These are phyloP conservation scores for Ochotona princeps DNA, from an alignment of 2,113 vertebrate genomes.

Conservation along the genomic window DNA sequence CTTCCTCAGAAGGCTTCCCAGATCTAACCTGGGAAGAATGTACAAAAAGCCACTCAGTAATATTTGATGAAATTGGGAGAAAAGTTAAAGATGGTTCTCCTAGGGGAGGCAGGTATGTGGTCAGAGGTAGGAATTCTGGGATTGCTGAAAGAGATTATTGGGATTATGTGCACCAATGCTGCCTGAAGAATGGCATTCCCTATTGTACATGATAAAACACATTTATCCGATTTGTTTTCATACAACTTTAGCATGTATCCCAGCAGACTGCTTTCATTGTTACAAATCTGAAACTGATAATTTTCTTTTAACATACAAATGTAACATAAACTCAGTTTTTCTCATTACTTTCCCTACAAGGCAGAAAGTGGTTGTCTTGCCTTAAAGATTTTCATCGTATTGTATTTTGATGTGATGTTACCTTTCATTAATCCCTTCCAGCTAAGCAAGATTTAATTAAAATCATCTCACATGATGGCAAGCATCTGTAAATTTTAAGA, in stretches of 20 bases:
- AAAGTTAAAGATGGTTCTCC: background rate
- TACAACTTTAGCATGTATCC: background rate
- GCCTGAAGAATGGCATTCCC: background rate
- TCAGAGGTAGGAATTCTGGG: background rate
- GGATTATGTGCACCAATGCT: background rate
- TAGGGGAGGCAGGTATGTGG: no score
- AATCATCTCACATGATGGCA: conserved; percentile 59
- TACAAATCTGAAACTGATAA: conserved; percentile 64
- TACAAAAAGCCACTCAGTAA: no score
- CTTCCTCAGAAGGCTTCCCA: background rate
- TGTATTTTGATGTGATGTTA: conserved; percentile 59
- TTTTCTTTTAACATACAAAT: conserved; percentile 73
- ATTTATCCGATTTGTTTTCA: conserved; percentile 48
- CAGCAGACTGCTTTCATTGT: conserved; percentile 55
- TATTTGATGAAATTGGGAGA: background rate
- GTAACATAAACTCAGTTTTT: conserved; percentile 42
- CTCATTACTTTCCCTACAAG: background rate
- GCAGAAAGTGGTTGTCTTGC: conserved; percentile 27
- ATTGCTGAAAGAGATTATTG: background rate
- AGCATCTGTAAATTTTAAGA: conserved; percentile 28
- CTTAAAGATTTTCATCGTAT: conserved; percentile 59
- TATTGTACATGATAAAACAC: background rate
- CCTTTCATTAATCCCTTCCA: conserved; percentile 76
- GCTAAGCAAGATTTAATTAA: conserved; percentile 79
- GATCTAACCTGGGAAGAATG: background rate